phyloP scores from a whole-genome alignment of 2,888 invertebrate genomes.

The Venusia cambrica region DNA sequence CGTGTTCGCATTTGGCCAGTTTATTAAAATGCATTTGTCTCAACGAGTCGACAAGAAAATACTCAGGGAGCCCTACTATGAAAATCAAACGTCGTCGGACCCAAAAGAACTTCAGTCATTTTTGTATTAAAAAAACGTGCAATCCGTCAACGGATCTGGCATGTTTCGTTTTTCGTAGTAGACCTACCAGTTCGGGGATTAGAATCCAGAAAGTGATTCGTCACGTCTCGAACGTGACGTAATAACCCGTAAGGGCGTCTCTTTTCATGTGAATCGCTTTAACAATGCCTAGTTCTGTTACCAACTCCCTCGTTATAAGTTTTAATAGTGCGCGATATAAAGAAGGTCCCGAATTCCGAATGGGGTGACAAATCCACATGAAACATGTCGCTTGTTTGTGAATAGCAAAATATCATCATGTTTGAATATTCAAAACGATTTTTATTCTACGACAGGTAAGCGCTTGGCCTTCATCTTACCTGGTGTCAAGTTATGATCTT shows the following conservation, averaged over 20 bases:
- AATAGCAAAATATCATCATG: slow-evolving; percentile 13
- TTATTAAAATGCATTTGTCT: slow-evolving; percentile 55
- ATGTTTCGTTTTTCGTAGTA: too few species aligned
- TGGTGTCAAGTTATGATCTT: too few species aligned
- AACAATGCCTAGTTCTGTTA: slow-evolving; percentile 43
- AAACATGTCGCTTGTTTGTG: slow-evolving; percentile 30
- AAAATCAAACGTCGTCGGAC: too few species aligned
- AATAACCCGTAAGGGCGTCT: slow-evolving; percentile 34
- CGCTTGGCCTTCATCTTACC: too few species aligned
- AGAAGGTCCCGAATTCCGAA: slow-evolving; percentile 50
- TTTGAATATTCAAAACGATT: not conserved
- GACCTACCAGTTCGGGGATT: slow-evolving; percentile 16
- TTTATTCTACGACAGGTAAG: too few species aligned
- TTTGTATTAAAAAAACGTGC: too few species aligned
- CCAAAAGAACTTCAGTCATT: too few species aligned
- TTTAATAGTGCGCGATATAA: slow-evolving; percentile 67
- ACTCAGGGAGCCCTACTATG: too few species aligned
- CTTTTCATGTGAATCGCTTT: slow-evolving; percentile 42
- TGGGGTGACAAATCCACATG: slow-evolving; percentile 36
- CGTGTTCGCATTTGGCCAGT: too few species aligned
- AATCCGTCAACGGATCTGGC: too few species aligned
- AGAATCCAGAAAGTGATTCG: slow-evolving; percentile 19
- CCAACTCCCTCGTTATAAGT: slow-evolving; percentile 68
- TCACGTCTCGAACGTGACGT: slow-evolving; percentile 32
- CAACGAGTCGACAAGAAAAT: slow-evolving; percentile 21